Percentiles rank a stretch among this genome's conserved stretches.
Conservation (phyloP, 2,888 invertebrate genomes). For the Ligdia adustata region DNA sequence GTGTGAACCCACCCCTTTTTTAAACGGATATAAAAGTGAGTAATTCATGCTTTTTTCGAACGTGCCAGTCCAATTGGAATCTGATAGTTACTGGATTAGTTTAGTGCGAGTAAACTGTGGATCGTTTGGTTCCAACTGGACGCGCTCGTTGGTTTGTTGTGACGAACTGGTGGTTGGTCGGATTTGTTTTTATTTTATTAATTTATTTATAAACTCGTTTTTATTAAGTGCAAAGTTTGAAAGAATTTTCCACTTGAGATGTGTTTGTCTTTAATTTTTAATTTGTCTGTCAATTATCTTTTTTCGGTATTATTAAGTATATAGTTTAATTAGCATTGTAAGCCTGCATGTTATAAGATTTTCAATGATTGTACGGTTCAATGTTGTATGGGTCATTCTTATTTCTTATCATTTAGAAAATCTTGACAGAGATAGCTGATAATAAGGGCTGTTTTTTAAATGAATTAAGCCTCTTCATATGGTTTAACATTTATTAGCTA, state of each 20-base stretch:
- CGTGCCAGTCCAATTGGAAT: conserved; percentile 47
- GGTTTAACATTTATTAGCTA: too few species aligned
- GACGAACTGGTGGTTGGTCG: conserved; percentile 12
- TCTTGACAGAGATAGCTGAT: too few species aligned
- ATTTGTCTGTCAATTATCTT: too few species aligned
- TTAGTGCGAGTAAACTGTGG: conserved; percentile 44
- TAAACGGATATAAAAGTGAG: conserved; percentile 61
- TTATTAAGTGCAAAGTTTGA: background rate
- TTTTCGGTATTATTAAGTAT: too few species aligned
- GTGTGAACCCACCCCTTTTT: conserved; percentile 39
- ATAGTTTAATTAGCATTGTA: too few species aligned
- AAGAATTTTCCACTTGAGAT: conserved; percentile 5
- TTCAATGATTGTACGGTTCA: too few species aligned
- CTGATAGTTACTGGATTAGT: conserved; percentile 47
- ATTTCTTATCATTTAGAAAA: too few species aligned
- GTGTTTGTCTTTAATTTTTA: too few species aligned
- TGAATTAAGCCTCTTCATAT: too few species aligned
- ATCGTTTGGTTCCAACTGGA: conserved; percentile 48
- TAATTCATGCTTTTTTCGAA: conserved; percentile 43
- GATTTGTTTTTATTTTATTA: conserved; percentile 9
- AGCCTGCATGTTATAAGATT: too few species aligned
- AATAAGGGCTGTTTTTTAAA: too few species aligned
- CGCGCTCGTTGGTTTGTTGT: conserved; percentile 25
- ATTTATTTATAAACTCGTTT: background rate
- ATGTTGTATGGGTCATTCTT: too few species aligned